Conservation (phyloP, 1,140 invertebrate species). For the Oncopeltus fasciatus region DNA sequence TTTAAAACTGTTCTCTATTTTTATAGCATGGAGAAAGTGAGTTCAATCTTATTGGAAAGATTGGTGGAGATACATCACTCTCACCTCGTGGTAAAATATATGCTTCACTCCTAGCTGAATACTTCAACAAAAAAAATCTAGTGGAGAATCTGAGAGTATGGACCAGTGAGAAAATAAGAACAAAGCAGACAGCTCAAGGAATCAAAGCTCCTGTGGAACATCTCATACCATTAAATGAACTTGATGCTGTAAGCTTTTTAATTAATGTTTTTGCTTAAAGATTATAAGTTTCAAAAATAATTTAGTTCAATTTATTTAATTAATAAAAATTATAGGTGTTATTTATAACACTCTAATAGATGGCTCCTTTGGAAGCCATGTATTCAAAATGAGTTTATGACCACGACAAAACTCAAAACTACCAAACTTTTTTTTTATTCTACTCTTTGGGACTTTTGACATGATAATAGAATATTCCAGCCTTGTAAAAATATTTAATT, state of each 20-base stretch:
- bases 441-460: too few species aligned
- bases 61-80: conserved; percentile 76
- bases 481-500: too few species aligned
- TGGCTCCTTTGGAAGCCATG: too few species aligned
- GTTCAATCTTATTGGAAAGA: conserved; percentile 76
- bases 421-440: too few species aligned
- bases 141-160: conserved; percentile 61
- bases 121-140: conserved; percentile 49
- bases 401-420: too few species aligned
- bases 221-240: conserved; percentile 69
- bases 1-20: too few species aligned
- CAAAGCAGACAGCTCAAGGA: conserved; percentile 68
- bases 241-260: conserved; percentile 59
- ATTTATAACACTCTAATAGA: too few species aligned
- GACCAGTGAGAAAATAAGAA: conserved; percentile 73
- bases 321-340: too few species aligned
- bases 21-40: conserved; percentile 81
- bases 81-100: conserved; percentile 68
- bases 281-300: too few species aligned
- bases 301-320: too few species aligned
- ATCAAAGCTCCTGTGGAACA: conserved; percentile 69
- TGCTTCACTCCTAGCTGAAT: conserved; percentile 54
- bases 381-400: too few species aligned
- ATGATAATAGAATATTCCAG: too few species aligned
- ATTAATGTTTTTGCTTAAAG: background rate